phyloP scores from a whole-genome alignment of 2,888 invertebrate species.

The Suillia variegata region DNA sequence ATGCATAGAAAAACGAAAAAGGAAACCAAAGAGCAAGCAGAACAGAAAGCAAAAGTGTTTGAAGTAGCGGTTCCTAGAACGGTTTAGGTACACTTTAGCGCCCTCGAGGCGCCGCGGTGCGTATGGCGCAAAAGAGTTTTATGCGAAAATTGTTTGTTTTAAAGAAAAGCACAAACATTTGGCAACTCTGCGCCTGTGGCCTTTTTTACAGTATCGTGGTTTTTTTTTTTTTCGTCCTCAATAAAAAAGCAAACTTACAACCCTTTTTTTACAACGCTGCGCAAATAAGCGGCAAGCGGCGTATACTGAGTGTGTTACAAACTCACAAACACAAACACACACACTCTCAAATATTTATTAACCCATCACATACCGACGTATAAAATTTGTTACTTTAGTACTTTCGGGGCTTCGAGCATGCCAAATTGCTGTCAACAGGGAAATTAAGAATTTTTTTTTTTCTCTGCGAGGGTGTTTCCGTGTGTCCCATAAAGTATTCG shows the following conservation, averaged over 20 bases:
- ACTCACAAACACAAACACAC: no score
- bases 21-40: no score
- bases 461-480: not conserved
- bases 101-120: no score
- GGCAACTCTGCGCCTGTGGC: no score
- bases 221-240: not conserved
- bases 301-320: no score
- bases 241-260: not conserved
- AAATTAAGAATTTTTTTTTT: slow-evolving; percentile 21
- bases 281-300: slow-evolving; percentile 9
- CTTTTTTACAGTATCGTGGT: not conserved
- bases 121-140: no score
- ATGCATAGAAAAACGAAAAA: no score
- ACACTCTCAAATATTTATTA: slow-evolving; percentile 54
- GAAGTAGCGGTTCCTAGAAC: no score
- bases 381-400: slow-evolving; percentile 23
- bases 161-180: slow-evolving; percentile 25
- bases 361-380: slow-evolving; percentile 51
- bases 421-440: slow-evolving; percentile 53
- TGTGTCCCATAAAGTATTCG: not conserved
- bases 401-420: slow-evolving; percentile 30
- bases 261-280: slow-evolving; percentile 11
- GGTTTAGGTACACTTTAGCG: no score
- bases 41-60: no score
- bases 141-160: slow-evolving; percentile 25